Conservation (phyloP, 1,140 invertebrate species). For the Caenorhabditis brenneri region DNA sequence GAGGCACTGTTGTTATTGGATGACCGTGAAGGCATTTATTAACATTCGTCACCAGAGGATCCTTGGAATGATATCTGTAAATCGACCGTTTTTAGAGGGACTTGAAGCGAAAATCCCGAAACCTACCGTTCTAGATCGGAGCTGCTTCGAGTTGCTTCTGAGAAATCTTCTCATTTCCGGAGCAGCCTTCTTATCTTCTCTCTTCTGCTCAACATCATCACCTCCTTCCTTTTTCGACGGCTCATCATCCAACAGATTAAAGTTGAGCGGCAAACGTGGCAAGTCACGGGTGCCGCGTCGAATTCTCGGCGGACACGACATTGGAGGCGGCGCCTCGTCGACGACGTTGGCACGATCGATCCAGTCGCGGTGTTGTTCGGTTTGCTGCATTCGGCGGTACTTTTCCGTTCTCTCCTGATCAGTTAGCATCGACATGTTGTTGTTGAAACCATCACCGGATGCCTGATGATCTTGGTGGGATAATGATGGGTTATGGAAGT, state of each 20-base stretch:
- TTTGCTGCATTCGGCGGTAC: background rate
- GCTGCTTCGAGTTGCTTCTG: background rate
- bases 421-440: background rate
- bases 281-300: background rate
- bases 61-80: background rate
- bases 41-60: background rate
- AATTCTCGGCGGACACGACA: background rate
- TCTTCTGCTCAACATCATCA: background rate
- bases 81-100: background rate
- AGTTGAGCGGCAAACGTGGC: background rate
- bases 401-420: background rate
- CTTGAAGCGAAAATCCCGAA: background rate
- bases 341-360: background rate
- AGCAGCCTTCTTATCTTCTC: background rate
- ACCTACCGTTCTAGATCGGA: background rate
- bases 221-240: background rate
- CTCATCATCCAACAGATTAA: background rate
- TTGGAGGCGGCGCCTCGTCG: slow-evolving; percentile 4
- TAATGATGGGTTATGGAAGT: background rate
- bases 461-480: background rate
- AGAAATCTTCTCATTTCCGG: background rate
- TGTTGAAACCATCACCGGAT: background rate
- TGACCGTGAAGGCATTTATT: no score
- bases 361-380: background rate
- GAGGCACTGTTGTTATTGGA: background rate